Evolutionary conservation across 2,797 vertebrate genomes (phyloP).

Genomic region (Uromys caudimaculatus): DNA sequence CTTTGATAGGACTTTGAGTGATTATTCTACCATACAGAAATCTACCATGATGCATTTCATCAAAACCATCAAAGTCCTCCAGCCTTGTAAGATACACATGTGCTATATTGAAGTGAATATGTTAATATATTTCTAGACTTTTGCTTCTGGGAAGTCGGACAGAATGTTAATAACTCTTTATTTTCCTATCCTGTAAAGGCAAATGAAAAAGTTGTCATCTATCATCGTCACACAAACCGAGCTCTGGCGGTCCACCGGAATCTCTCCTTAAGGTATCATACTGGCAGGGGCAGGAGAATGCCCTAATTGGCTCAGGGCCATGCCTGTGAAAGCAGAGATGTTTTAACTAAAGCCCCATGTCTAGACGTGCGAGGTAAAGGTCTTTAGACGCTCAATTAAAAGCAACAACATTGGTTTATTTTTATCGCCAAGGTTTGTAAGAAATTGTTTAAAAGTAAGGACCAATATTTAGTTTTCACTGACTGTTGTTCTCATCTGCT

Average conservation of each 20-base stretch:
- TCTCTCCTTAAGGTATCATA: slow-evolving; percentile 88
- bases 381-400: not conserved
- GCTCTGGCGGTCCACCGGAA: slow-evolving; percentile 91
- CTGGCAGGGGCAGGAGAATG: fast-evolving
- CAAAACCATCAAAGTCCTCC: not conserved
- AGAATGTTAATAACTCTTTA: not conserved
- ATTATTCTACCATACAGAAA: no score
- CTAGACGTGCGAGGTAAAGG: not conserved
- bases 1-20: not conserved
- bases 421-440: not conserved
- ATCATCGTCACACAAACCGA: slow-evolving; percentile 93
- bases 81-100: not conserved
- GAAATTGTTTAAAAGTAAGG: not conserved
- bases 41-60: not conserved
- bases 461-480: not conserved
- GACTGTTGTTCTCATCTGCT: not conserved
- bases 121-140: not conserved
- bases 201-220: slow-evolving; percentile 90
- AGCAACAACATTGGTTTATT: not conserved
- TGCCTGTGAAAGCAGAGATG: not conserved
- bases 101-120: not conserved
- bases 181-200: slow-evolving; percentile 86
- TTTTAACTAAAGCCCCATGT: not conserved
- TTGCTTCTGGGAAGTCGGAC: not conserved
- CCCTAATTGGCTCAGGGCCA: fast-evolving